Evolutionary conservation across 2,113 vertebrate genomes (phyloP), one percentile per base, ranked within the genome.

Genomic region (Bolborhynchus lineola): DNA sequence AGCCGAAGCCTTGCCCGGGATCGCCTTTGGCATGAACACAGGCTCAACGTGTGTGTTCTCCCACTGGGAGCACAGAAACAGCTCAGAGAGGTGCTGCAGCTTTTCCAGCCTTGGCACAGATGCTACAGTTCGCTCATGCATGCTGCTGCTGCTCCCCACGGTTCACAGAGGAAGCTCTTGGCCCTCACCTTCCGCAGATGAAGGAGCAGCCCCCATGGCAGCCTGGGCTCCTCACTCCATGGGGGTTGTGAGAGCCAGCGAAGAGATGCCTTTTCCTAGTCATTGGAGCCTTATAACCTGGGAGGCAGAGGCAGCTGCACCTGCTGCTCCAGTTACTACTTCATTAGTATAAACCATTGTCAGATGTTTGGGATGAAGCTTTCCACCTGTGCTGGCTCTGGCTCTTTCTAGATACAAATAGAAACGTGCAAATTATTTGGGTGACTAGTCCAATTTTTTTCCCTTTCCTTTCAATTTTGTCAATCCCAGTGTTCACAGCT

Each of bases 61-160:
- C 70, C 33, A 18, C 60, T 2, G 35, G 23, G 77, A 79, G 2
- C 50, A 4, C 23, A 20, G 16, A 7, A 16, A n/a, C 35, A 13
- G 52, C 71, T n/a, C 6, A 13, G 31, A 15, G 47, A n/a, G 69
- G 6, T 2, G 60, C 59, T 42, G 67, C 2, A 6, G 71, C 64
- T 90, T 60, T 62, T 49, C 31, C 68, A 64, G 93, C 53, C 31
- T 2, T 0, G 8, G 42, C 63, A 3, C 4, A 0, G 35, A 4
- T 10, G 0, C 55, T 2, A 0, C 23, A 0, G 5, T 10, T 65
- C 13, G 14, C n/a, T 29, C 1, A 1, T 9, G 11, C 1, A 0
- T 10, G 42, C 23, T 1, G 3, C 77, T 3, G 14, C 60, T 10
- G 80, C 44, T n/a, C n/a, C n/a, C 23, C 0, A 3, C 33, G 6